Conservation (phyloP, 1,140 invertebrate genomes). For the Akabosia matsudoensis region DNA sequence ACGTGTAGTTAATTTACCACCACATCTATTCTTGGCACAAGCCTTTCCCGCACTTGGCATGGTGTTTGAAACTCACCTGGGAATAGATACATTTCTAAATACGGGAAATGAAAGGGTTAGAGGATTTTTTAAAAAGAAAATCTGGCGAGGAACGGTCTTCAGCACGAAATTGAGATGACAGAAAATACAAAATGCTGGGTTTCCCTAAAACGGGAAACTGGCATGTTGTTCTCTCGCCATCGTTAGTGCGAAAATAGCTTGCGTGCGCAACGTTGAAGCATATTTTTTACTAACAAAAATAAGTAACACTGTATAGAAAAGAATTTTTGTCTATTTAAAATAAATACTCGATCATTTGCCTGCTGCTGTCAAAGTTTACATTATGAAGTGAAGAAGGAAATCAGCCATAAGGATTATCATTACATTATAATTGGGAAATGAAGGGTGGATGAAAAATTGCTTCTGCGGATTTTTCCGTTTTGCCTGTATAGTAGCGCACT, state of each 20-base stretch:
- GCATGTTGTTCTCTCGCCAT: background rate
- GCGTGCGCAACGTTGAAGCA: too few species aligned
- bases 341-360: background rate
- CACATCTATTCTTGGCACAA: too few species aligned
- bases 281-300: too few species aligned
- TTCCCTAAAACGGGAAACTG: background rate
- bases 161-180: background rate
- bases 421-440: conserved; percentile 10
- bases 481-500: too few species aligned
- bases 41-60: too few species aligned
- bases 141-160: background rate
- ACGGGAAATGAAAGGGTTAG: background rate
- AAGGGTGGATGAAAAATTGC: conserved; percentile 20
- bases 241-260: background rate
- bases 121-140: background rate
- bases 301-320: background rate
- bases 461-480: background rate
- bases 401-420: conserved; percentile 10
- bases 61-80: background rate
- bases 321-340: background rate
- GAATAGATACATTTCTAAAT: background rate
- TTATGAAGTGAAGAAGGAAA: background rate
- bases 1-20: too few species aligned
- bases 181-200: background rate
- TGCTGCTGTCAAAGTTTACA: background rate